phyloP scores from a whole-genome alignment of 2,888 invertebrate genomes.

The Bursaphelenchus okinawaensis region DNA sequence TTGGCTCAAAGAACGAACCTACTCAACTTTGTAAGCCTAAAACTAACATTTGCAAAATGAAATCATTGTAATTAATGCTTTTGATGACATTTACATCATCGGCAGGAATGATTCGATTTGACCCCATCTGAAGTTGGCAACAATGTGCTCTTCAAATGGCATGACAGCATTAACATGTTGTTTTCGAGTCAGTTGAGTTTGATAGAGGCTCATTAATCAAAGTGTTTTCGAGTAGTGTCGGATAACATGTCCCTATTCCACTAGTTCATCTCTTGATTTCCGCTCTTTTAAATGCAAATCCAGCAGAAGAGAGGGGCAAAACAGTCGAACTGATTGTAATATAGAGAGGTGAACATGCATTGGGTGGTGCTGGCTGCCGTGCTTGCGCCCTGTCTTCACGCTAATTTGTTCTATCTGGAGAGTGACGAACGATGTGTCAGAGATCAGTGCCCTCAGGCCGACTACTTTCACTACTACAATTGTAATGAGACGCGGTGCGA shows the following conservation, averaged over 20 bases:
- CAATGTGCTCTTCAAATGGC: no score
- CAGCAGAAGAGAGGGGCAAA: no score
- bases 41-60: no score
- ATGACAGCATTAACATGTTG: no score
- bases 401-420: slow-evolving; percentile 23
- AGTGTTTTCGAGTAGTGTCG: not conserved
- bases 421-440: slow-evolving; percentile 15
- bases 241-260: not conserved
- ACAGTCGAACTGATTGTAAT: no score
- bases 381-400: slow-evolving; percentile 1
- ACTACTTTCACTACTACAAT: slow-evolving; percentile 20
- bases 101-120: no score
- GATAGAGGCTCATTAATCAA: not conserved
- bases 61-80: no score
- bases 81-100: no score
- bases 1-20: no score
- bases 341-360: not conserved
- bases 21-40: no score
- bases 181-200: no score
- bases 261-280: not conserved
- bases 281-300: not conserved
- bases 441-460: slow-evolving; percentile 16
- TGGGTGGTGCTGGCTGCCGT: not conserved
- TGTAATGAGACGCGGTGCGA: slow-evolving; percentile 22
- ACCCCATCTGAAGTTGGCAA: no score